Base-by-base conservation (phyloP, 2,797 vertebrate species). In the Molothrus aeneus region DNA sequence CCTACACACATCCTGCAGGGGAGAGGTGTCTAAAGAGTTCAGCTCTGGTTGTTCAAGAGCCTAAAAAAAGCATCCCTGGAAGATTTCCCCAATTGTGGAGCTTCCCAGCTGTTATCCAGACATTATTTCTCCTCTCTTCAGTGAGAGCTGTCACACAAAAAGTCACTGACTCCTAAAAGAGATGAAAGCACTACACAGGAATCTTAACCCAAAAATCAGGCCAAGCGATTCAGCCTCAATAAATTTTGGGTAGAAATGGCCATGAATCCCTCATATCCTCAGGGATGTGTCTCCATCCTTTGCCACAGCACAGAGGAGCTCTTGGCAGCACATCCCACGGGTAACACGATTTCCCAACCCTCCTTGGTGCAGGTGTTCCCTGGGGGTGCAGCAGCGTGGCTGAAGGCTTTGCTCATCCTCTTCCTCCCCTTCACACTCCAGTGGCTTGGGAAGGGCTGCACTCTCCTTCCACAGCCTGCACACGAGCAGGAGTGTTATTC, bases 21-120 rank as follows among this genome's bases (percentile, higher is more conserved):
- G 48, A 28, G n/a, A 25, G 36, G 8, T 14, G 7, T 26, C 65
- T 34, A 63, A 34, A 22, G 2, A 32, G 17, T 13, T 80, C 24
- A 50, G 4, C 34, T 51, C 9, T 31, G 47, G 17, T 14, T 45
- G 15, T 7, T 22, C 24, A 11, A 28, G 64, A 66, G 18, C 4
- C 32, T 20, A 3, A 2, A 36, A 11, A 50, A 34, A 10, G 6
- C 18, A 26, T 4, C 22, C 32, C 29, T 17, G 61, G 11, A 31
- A 18, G 24, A 0, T 8, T 68, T 68, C 0, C 19, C 25, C n/a
- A 29, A 3, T 2, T 0, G 0, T 18, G 36, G 36, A 43, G 9
- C 8, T 54, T 70, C 31, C 24, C 32, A 17, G 26, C 5, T 73
- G 2, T 56, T 47, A 24, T 7, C 32, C 36, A 43, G 48, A 4